Evolutionary conservation across 2,113 vertebrate genomes (phyloP).

Genomic region (Corythoichthys haematopterus): DNA sequence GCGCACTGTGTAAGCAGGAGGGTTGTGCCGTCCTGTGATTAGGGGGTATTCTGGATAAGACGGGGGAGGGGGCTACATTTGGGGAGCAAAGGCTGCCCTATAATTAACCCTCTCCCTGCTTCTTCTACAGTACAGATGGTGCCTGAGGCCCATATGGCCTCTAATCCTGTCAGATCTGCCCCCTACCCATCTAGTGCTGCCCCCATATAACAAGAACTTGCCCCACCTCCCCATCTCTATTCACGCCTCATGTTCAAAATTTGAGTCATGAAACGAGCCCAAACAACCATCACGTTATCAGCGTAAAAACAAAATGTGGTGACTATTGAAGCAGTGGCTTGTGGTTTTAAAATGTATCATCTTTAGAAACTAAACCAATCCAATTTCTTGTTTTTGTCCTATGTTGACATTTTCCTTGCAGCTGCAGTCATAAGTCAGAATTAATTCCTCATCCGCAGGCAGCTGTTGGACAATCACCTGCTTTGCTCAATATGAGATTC

Average conservation of each 20-base stretch:
- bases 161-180: constrained; percentile 76
- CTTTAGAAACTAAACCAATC: neutral
- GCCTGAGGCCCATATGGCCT: constrained; percentile 78
- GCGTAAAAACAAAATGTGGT: neutral
- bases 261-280: constrained; percentile 17
- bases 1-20: constrained; percentile 59
- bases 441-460: constrained; percentile 17
- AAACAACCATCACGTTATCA: constrained; percentile 5
- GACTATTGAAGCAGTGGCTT: neutral
- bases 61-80: constrained; percentile 63
- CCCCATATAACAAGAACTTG: constrained; percentile 30
- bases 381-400: neutral
- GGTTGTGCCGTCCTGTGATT: constrained; percentile 68
- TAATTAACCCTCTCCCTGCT: constrained; percentile 80
- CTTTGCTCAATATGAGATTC: constrained; percentile 35
- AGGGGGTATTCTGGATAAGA: constrained; percentile 60
- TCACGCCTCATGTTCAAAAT: constrained; percentile 37
- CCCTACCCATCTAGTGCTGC: constrained; percentile 48
- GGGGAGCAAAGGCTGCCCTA: constrained; percentile 71
- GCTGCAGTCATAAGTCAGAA: constrained; percentile 17
- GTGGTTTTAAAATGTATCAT: neutral
- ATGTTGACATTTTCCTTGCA: neutral
- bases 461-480: constrained; percentile 48
- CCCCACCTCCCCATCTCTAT: constrained; percentile 32
- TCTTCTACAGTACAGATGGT: constrained; percentile 78